Evolutionary conservation across 1,140 invertebrate genomes (phyloP), one percentile per base, ranked within the genome.

Genomic region (Antheraea pernyi): DNA sequence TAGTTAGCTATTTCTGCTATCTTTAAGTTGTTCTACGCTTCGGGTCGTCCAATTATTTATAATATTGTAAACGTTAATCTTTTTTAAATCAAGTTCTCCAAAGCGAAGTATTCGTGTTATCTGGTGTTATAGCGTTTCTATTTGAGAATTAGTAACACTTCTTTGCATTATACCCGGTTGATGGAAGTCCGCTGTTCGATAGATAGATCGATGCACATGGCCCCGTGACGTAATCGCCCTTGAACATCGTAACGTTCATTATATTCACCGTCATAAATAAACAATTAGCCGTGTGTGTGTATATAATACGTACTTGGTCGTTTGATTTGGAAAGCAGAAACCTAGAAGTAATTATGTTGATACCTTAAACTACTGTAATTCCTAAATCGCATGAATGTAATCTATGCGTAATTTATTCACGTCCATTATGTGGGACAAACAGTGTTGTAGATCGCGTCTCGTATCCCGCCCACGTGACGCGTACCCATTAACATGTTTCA

Each of bases 361-460:
- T 22, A 60, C 59, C 19, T 22, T 60, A 1, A 10, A 8, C 13
- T 13, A 60, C 19, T 9, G 0, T 60, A 19, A 60, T 60, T 19
- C 22, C 10, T 22, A 22, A 53, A n/a, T 53, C 11, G 60, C n/a
- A 30, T 61, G 8, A 22, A 61, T 30, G 11, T 53, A 70, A 72
- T 72, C 72, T 68, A 70, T 69, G 64, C 63, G 60, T 70, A 67
- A 70, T 75, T 75, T 70, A 62, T 72, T 65, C 72, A 75, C 68
- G 74, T 71, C 65, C 68, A 68, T 61, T 60, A 72, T 70, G 53
- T 74, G 67, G 73, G 62, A 71, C 72, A 71, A 64, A 71, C 67
- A 64, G 66, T 48, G 72, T 65, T 70, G 68, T 67, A 65, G 72
- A 18, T 30, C 18, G 65, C 37, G 59, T 67, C 68, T 58, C 64